Evolutionary conservation across 2,888 invertebrate genomes (phyloP), one percentile per base, ranked within the genome.

Genomic region (Baronia brevicornis): DNA sequence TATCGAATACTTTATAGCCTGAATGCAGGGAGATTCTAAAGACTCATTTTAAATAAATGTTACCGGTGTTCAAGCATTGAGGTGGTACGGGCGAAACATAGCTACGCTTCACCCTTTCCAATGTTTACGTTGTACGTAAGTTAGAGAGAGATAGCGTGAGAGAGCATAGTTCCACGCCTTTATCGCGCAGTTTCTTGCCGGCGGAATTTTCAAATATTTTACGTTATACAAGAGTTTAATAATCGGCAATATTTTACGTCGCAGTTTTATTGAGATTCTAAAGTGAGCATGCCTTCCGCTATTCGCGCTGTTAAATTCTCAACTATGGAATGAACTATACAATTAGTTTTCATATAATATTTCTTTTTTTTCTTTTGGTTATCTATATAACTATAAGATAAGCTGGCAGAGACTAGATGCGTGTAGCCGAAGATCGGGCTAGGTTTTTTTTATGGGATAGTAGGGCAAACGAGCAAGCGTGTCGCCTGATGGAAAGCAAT

Each of bases 191-290:
- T n/a, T 19, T 4, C 17, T 28, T 20, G 25, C 36, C 37, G 22
- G 21, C 17, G 36, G 29, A 44, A 35, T 42, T 38, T 39, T 46
- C 40, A 42, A 42, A 42, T 46, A 46, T 44, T 39, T 40, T 36
- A 42, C 33, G 24, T 37, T 36, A 28, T 39, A 38, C 28, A 38
- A 36, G 38, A 46, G 30, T 41, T 39, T 36, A 37, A 35, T 36
- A 39, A 41, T 42, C 30, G 26, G 25, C 37, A 36, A 44, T 46
- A 38, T 38, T 44, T 39, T 31, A 36, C 32, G 21, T 9, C 14
- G 11, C 9, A 15, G 21, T 35, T 33, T 29, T 29, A 35, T 35
- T 35, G 29, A 21, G 15, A 14, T 28, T 34, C 23, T 18, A 24
- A 28, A 7, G 6, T 18, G 4, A 20, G 23, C 18, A 28, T 33